Base-by-base conservation (phyloP, 2,888 invertebrate species). In the Nomada hirtipes region DNA sequence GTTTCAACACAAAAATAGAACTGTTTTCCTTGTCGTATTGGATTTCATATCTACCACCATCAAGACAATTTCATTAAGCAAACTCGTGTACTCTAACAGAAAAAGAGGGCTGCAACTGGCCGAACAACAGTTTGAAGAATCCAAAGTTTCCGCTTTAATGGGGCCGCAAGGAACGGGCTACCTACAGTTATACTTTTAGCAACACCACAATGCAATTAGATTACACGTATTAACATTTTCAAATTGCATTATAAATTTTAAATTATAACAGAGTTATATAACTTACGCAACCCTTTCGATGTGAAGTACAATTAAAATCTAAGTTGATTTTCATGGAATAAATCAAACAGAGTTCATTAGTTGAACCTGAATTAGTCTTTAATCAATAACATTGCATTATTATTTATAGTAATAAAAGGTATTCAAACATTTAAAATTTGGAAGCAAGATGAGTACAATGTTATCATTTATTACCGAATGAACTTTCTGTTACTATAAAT, bases 101-200 rank as follows among this genome's bases (percentile, higher is more conserved):
- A 69, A 2, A 53, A 1, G 15, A 1, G 13, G 1, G 42, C 29
- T 42, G 18, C 23, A 36, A 15, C 1, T 4, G 13, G 9, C 29
- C n/a, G 44, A 64, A 57, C 63, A 75, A 64, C 50, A 52, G 44
- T 55, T 44, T 23, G 0, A 47, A 73, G 65, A 65, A 64, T 70
- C 15, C 23, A 29, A 63, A 72, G 23, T 76, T 73, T 61, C 18
- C 59, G 4, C 13, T 44, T 76, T 74, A 63, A 63, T 4, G 20
- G 13, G n/a, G 1, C 10, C 9, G 1, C 15, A 11, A 2, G 11
- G 9, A 69, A 29, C 52, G 67, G 20, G 36, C 20, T 36, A 61
- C 50, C 77, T 84, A 65, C 81, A 78, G 77, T 71, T 80, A 68
- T 11, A 67, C n/a, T 59, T 70, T 84, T 23, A 61, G 73, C 53